Percentiles rank a stretch among this genome's conserved stretches.
phyloP scores from a whole-genome alignment of 1,140 invertebrate species.

The Luehdorfia chinensis region DNA sequence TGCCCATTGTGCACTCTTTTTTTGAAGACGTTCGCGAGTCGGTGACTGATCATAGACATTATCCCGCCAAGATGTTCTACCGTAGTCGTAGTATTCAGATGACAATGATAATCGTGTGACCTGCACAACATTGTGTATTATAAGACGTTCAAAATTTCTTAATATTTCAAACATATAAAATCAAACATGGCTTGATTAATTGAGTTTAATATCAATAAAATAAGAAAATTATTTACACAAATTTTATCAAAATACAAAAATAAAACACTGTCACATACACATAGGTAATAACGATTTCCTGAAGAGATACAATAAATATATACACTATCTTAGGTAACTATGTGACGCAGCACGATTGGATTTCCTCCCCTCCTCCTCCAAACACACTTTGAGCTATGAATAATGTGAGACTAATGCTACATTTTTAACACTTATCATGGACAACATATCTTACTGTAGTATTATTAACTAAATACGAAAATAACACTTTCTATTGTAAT shows the following conservation, averaged over 20 bases:
- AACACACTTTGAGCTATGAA: slow-evolving; percentile 15
- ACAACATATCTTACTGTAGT: slow-evolving; percentile 16
- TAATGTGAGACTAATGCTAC: slow-evolving; percentile 16
- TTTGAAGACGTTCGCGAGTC: too few species aligned
- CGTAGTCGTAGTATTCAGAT: too few species aligned
- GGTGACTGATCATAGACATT: too few species aligned
- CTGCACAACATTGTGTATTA: too few species aligned
- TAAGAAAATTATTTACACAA: slow-evolving; percentile 77
- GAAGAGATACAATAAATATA: slow-evolving; percentile 54
- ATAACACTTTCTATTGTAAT: slow-evolving; percentile 15
- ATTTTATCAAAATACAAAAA: slow-evolving; percentile 77
- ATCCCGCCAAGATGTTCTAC: too few species aligned
- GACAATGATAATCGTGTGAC: too few species aligned
- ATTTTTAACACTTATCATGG: slow-evolving; percentile 15
- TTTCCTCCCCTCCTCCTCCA: slow-evolving; percentile 23
- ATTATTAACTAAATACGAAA: slow-evolving; percentile 10
- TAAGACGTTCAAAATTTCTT: too few species aligned
- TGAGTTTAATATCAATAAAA: slow-evolving; percentile 77
- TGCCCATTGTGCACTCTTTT: too few species aligned
- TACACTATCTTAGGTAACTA: slow-evolving; percentile 43
- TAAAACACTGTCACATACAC: slow-evolving; percentile 75
- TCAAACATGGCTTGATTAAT: slow-evolving; percentile 57
- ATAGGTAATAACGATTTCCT: slow-evolving; percentile 59
- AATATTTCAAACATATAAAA: too few species aligned
- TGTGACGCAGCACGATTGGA: slow-evolving; percentile 30